Conservation (phyloP, 2,113 vertebrate genomes). For the Hippolais icterina region DNA sequence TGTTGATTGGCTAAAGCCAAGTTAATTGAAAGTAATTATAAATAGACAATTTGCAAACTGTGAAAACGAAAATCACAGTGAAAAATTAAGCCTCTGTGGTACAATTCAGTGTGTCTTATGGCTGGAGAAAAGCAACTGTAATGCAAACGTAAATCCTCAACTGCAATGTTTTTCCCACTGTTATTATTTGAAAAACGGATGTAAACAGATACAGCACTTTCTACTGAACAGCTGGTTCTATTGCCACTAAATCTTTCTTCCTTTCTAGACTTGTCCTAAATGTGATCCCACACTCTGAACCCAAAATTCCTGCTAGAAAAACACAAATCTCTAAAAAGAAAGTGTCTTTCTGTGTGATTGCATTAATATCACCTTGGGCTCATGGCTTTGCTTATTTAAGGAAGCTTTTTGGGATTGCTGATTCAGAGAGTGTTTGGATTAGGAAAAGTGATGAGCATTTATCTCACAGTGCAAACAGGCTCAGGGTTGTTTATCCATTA, state of each 20-base stretch:
- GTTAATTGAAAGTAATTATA: conserved; percentile 77
- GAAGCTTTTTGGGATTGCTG: neutral
- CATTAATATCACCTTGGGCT: neutral
- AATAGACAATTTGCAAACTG: conserved; percentile 63
- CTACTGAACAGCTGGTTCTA: neutral
- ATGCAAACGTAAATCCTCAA: conserved; percentile 15
- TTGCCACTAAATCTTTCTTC: neutral
- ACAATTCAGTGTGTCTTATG: conserved; percentile 37
- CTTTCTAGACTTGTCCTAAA: neutral
- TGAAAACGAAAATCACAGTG: conserved; percentile 53
- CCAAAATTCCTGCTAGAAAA: neutral
- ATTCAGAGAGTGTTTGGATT: neutral
- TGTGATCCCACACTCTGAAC: neutral
- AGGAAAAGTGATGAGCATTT: neutral
- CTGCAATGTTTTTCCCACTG: neutral
- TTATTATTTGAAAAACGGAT: conserved; percentile 26
- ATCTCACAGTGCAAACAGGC: neutral
- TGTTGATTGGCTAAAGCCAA: conserved; percentile 66
- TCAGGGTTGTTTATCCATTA: neutral
- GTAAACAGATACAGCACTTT: neutral
- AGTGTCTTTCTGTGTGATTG: neutral
- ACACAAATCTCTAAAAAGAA: neutral
- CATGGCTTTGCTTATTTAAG: neutral
- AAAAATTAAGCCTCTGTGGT: conserved; percentile 48
- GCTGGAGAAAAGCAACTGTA: conserved; percentile 8